A percentile compares a stretch with the other conserved stretches of the same genome.
These are phyloP conservation scores for Threskiornis aethiopicus DNA, from an alignment of 2,797 vertebrate genomes.

Conservation along the genomic window DNA sequence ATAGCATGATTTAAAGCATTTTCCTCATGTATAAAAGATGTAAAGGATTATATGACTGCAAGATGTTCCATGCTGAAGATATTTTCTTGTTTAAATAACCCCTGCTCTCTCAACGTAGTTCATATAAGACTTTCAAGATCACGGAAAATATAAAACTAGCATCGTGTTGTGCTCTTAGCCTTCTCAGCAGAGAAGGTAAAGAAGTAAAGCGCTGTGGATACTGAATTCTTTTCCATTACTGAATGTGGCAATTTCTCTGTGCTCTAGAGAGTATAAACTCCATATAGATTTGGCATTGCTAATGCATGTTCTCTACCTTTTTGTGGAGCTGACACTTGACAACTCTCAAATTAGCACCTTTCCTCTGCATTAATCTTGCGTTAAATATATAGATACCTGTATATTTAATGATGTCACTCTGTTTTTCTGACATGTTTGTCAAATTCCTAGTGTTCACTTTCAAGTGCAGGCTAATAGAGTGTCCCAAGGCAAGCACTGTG, in stretches of 20 bases:
- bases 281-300: background rate
- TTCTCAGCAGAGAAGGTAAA: background rate
- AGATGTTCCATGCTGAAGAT: background rate
- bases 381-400: background rate
- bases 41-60: background rate
- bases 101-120: background rate
- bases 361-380: background rate
- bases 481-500: background rate
- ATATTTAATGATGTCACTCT: background rate
- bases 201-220: background rate
- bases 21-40: constrained; percentile 8
- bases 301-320: background rate
- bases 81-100: constrained; percentile 8
- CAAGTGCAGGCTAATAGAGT: background rate
- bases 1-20: background rate
- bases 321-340: background rate
- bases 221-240: background rate
- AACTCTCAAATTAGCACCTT: background rate
- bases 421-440: background rate
- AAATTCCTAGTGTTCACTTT: background rate
- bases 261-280: background rate
- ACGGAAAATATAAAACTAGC: background rate
- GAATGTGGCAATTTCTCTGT: background rate
- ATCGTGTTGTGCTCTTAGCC: background rate
- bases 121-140: background rate